Evolutionary conservation across 2,797 vertebrate genomes (phyloP), one percentile per base, ranked within the genome.

Genomic region (Borostomias antarcticus): DNA sequence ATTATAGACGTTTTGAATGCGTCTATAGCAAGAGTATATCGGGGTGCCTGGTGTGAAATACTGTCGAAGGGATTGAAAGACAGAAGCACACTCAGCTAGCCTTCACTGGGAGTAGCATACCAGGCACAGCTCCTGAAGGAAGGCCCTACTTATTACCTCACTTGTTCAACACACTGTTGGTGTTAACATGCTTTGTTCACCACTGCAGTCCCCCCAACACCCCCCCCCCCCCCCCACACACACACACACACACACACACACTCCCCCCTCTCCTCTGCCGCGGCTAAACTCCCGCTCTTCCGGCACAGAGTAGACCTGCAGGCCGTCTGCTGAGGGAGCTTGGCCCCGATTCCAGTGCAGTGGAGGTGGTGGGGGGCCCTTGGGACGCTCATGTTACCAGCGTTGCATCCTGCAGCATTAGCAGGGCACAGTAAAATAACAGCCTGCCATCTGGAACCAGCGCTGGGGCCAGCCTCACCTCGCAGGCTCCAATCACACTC

Each of bases 351-450:
- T 91, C 85, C 88, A 87, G 80, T 86, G 82, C 87, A 82, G 79
- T 82, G 86, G 89, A 91, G 92, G 91, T 93, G 89, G 82, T 69
- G n/a, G 74, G 78, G 87, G 66, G 87, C 89, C 87, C 92, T 74
- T 61, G 93, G 93, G 90, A 91, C 79, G 85, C 89, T 95, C 90
- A 56, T 82, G 89, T 96, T 96, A 94, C 95, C 85, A 71, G 82
- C 82, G 72, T 82, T 3, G 76, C 86, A 88, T 92, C 89, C 88
- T 86, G 88, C 91, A 83, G 86, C 88, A 91, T 93, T 92, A 93
- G 84, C 89, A 82, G 84, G 82, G 81, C 88, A 87, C 69, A 69
- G 79, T 87, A 83, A 90, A 93, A 91, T 91, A 93, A 91, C 89
- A 92, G 82, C 74, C 88, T 84, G 82, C 89, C 92, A 94, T 92